These are phyloP conservation scores for Dicycla oo DNA, from an alignment of 2,888 invertebrate species.

Conservation along the genomic window DNA sequence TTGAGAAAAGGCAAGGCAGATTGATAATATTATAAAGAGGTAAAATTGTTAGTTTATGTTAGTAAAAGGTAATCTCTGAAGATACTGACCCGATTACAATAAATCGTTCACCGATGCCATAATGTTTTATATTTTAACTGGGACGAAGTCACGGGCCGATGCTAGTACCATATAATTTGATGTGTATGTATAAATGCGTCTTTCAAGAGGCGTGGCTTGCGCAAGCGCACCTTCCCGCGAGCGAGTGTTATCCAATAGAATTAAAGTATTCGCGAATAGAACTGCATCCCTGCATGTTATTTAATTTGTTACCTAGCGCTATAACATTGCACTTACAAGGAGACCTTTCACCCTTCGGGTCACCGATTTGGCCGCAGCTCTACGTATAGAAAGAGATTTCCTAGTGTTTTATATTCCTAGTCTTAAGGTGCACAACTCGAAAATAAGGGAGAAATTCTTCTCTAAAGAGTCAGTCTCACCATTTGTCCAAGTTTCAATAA, in stretches of 20 bases:
- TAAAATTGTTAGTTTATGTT: background rate
- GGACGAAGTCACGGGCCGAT: background rate
- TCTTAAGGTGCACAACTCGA: no score
- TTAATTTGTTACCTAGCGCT: slow-evolving; percentile 1
- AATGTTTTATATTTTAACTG: background rate
- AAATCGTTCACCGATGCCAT: background rate
- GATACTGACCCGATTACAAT: background rate
- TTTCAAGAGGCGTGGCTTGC: slow-evolving; percentile 72
- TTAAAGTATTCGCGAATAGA: background rate
- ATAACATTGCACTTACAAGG: background rate
- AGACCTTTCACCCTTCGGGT: no score
- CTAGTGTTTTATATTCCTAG: no score
- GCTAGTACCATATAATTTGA: background rate
- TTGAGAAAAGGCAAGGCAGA: no score
- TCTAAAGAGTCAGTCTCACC: no score
- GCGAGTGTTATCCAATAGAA: slow-evolving; percentile 56
- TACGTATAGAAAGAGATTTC: no score
- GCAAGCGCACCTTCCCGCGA: slow-evolving; percentile 64
- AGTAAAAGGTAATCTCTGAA: background rate
- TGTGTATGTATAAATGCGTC: background rate
- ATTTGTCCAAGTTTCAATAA: no score
- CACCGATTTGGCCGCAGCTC: no score
- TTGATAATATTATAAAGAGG: background rate
- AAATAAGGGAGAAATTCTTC: no score
- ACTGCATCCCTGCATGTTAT: background rate